phyloP scores from a whole-genome alignment of 2,113 vertebrate genomes.

The Hemiprocne comata region DNA sequence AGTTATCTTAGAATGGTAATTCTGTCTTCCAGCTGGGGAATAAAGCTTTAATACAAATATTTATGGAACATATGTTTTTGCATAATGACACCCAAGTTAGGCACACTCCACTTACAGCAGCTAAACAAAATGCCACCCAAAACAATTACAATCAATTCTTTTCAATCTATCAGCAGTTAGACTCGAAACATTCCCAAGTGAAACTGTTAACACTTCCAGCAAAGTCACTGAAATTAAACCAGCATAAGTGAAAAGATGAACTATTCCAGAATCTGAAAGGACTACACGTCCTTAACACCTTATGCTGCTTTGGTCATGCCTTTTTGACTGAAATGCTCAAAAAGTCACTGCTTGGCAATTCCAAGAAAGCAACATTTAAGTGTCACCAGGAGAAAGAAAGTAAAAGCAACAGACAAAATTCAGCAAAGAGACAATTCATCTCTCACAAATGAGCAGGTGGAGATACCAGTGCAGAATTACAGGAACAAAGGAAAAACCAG shows the following conservation, averaged over 20 bases:
- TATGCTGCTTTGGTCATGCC: neutral
- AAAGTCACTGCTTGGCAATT: neutral
- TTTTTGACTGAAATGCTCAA: neutral
- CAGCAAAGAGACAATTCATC: neutral
- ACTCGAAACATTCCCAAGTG: neutral
- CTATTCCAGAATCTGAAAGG: neutral
- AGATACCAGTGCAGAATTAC: neutral
- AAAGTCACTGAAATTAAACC: neutral
- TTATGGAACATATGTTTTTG: slow-evolving; percentile 26
- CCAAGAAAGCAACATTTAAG: neutral
- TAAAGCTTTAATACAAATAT: slow-evolving; percentile 58
- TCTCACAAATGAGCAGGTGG: slow-evolving; percentile 22
- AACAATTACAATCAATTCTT: slow-evolving; percentile 11
- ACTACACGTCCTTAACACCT: neutral
- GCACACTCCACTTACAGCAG: neutral
- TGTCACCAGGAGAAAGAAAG: neutral
- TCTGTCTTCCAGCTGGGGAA: slow-evolving; percentile 38
- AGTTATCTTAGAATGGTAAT: slow-evolving; percentile 37
- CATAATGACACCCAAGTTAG: neutral
- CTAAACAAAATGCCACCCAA: neutral
- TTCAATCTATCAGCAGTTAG: slow-evolving; percentile 1
- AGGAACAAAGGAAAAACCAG: neutral
- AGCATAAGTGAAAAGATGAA: neutral
- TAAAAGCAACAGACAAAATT: neutral
- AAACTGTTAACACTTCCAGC: neutral